Percentiles rank a stretch among this genome's conserved stretches.
phyloP scores from a whole-genome alignment of 2,113 vertebrate species.

The Halichoeres trimaculatus region DNA sequence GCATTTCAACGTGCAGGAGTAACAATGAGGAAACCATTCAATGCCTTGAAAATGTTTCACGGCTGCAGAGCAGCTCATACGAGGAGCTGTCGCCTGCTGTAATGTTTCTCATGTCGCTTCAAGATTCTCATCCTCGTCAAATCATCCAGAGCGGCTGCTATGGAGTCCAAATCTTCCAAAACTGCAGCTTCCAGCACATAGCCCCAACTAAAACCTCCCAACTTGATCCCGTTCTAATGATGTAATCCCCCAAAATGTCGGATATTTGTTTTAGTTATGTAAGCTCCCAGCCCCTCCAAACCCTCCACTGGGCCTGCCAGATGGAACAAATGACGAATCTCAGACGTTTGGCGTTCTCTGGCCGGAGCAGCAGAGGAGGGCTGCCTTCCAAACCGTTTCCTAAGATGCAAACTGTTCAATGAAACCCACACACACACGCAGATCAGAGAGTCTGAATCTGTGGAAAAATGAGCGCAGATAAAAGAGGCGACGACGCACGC shows the following conservation, averaged over 20 bases:
- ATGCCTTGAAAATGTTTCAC: neutral
- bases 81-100: neutral
- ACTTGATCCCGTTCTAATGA: slow-evolving; percentile 67
- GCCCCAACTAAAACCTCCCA: slow-evolving; percentile 19
- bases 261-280: slow-evolving; percentile 80
- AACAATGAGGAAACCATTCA: neutral
- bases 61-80: no score
- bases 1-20: slow-evolving; percentile 31
- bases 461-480: slow-evolving; percentile 44
- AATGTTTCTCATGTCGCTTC: neutral
- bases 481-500: slow-evolving; percentile 3
- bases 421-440: slow-evolving; percentile 48
- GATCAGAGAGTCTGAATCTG: slow-evolving; percentile 28
- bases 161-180: slow-evolving; percentile 1
- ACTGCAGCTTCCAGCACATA: slow-evolving; percentile 8
- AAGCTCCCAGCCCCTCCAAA: slow-evolving; percentile 61
- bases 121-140: neutral
- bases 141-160: neutral
- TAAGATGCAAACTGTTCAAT: slow-evolving; percentile 59
- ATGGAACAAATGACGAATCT: slow-evolving; percentile 77
- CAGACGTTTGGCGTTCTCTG: slow-evolving; percentile 67
- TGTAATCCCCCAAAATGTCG: slow-evolving; percentile 71
- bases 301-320: slow-evolving; percentile 65
- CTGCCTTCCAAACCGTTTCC: slow-evolving; percentile 53
- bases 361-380: slow-evolving; percentile 34